phyloP scores from a whole-genome alignment of 2,797 vertebrate species.

The Prionace glauca region DNA sequence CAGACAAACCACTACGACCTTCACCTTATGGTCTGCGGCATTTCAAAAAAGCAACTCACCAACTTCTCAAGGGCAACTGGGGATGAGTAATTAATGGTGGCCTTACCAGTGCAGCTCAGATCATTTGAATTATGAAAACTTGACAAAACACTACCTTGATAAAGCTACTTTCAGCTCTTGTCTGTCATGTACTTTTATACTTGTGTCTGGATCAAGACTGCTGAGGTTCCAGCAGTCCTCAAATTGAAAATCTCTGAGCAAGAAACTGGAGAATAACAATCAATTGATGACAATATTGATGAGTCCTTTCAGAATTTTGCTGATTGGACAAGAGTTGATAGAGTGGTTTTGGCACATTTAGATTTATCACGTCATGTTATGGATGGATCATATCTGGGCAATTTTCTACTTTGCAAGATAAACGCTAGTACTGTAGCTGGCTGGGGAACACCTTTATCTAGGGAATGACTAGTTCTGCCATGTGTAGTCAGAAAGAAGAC shows the following conservation, averaged over 20 bases:
- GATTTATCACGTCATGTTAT: background rate
- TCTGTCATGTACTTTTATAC: background rate
- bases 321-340: background rate
- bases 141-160: background rate
- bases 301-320: background rate
- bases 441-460: background rate
- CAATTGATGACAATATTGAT: background rate
- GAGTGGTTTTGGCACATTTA: background rate
- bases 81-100: background rate
- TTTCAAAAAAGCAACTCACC: background rate
- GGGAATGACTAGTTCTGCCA: background rate
- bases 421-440: background rate
- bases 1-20: background rate
- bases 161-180: background rate
- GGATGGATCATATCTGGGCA: background rate
- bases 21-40: background rate
- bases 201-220: background rate
- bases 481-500: background rate
- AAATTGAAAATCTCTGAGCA: background rate
- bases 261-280: background rate
- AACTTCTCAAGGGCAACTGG: background rate
- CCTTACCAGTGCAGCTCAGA: background rate
- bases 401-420: background rate
- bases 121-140: background rate
- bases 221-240: background rate